Base-by-base conservation (phyloP, 2,113 vertebrate genomes). In the Monarcha castaneiventris region DNA sequence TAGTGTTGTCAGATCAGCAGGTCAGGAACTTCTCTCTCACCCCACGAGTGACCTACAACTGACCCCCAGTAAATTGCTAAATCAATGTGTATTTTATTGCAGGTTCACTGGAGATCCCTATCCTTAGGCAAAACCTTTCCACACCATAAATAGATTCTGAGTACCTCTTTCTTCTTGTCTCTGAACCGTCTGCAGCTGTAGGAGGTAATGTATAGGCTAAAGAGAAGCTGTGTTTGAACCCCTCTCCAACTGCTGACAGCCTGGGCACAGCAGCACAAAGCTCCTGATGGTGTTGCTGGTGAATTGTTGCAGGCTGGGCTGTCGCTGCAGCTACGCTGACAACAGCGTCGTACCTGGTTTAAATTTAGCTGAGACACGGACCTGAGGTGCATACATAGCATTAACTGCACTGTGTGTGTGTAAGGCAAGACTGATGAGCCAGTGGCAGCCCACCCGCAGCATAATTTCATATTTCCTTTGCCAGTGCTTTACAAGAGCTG, bases 51-150 rank as follows among this genome's bases (percentile, higher is more conserved):
- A 89, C 49, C 72, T 87, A 83, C 87, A 90, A 48, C 23, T 48
- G 39, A 85, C 71, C 55, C 77, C n/a, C 25, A 54, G 55, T 80
- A 62, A 91, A 72, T 25, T 90, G 67, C 30, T 94, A 71, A 85
- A 83, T 90, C 83, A 51, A 52, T 3, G 2, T 85, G n/a, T 73
- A n/a, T 79, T 87, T 91, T 56, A 91, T 51, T 79, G 62, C 63
- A 85, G 58, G 58, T 83, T 93, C 74, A 61, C 58, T 79, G 55
- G 37, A 90, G 41, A n/a, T 72, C 22, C 15, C 26, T 78, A 68
- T 77, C 64, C 56, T 68, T 64, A 72, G 73, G 87, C 32, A 62
- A 92, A 91, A 74, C 43, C 73, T 94, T 91, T 56, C 23, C 44
- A 74, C 7, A 3, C n/a, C 19, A 17, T 64, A 64, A 93, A 76